These are phyloP conservation scores for Anoura caudifer DNA, from an alignment of 2,113 vertebrate genomes.

Conservation along the genomic window DNA sequence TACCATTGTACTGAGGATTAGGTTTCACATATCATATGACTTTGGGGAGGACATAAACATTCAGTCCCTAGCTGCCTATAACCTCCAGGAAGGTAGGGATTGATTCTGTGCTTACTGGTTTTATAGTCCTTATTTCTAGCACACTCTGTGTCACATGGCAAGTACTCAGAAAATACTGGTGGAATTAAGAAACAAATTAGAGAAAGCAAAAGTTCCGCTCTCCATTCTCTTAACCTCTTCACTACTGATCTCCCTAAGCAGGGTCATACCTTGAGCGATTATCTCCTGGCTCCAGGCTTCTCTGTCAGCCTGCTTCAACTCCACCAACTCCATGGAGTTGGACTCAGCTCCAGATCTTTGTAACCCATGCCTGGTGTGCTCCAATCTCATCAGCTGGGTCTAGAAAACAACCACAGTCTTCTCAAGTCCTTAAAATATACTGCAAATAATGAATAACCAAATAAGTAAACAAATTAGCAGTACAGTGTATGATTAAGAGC, in stretches of 20 bases:
- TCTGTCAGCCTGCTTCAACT: not conserved
- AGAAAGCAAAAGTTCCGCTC: not conserved
- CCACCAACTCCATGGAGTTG: not conserved
- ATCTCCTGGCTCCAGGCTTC: not conserved
- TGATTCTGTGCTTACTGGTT: not conserved
- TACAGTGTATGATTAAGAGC: not conserved
- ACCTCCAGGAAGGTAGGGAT: not conserved
- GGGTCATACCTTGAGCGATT: not conserved
- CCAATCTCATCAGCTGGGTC: not conserved
- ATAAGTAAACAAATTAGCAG: conserved; percentile 23
- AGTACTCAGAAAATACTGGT: not conserved
- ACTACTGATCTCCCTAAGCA: not conserved
- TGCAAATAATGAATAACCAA: not conserved
- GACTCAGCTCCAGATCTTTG: not conserved
- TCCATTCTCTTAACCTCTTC: not conserved
- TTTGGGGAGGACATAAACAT: not conserved
- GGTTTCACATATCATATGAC: not conserved
- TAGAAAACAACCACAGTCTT: not conserved
- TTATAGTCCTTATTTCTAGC: not conserved
- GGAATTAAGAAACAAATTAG: not conserved
- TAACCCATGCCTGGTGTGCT: not conserved
- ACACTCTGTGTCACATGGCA: not conserved
- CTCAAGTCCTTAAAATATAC: not conserved
- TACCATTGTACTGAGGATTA: not conserved
- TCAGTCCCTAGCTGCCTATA: not conserved